Base-by-base conservation (phyloP, 2,888 invertebrate species). In the Heliothis peltigera region DNA sequence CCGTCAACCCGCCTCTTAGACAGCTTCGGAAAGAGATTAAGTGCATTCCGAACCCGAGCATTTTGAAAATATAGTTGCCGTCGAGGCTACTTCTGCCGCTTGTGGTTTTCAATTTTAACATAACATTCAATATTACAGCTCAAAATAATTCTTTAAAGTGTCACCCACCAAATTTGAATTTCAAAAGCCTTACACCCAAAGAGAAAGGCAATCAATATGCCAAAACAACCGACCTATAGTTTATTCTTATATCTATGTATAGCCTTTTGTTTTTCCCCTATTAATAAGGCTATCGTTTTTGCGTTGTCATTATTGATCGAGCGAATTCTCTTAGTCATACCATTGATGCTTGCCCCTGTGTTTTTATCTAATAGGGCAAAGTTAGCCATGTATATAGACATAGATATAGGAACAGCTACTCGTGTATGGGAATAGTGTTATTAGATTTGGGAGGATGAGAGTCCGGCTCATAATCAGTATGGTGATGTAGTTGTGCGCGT, bases 201-300 rank as follows among this genome's bases (percentile, higher is more conserved):
- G 75, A 75, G 54, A 63, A 72, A 67, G 72, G 70, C 82, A 81
- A 81, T 83, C 84, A 80, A 82, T 84, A 78, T 56, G 74, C 77
- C 76, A 78, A 76, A 83, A 83, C 79, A 83, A 49, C 39, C 55
- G 48, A 75, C 80, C 70, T 81, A 77, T 72, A 73, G 49, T 65
- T 65, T 70, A 68, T 80, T 82, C 76, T 73, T 77, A 70, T 56
- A 70, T 62, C 19, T 35, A 28, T n/a, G n/a, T n/a, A n/a, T 10
- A 5, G 35, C 35, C 74, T 61, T 67, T 80, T 80, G 79, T 80
- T 80, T 75, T 61, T 71, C 53, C 32, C 48, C 19, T 67, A 67
- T 72, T 80, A 73, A 73, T 77, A 72, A 70, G 72, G 66, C 49
- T 67, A 66, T 52, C 72, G 64, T 65, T 76, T 75, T 44, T 64